Base-by-base conservation (phyloP, 2,113 vertebrate species). In the Sitta europaea region DNA sequence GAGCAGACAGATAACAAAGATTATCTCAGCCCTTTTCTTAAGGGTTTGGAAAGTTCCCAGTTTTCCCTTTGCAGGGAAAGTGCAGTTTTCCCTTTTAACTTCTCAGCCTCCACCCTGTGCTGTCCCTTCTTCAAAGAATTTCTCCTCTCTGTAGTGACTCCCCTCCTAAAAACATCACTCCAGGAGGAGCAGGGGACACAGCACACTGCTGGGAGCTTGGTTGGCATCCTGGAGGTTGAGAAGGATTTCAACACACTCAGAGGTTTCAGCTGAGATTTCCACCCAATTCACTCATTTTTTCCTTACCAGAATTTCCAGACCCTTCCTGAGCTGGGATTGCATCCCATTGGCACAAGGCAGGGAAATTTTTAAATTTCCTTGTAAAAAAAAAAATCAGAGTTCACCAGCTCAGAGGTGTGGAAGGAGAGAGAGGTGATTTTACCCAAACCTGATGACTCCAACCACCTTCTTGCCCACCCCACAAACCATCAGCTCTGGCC, bases 81-180 rank as follows among this genome's bases (percentile, higher is more conserved):
- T n/a, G n/a, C 79, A 61, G 27, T 38, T 84, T n/a, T 35, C 11
- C 21, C 27, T 54, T 84, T 40, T 17, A 53, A 8, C 43, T 51
- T 63, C 47, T 80, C 91, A 66, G 9, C n/a, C 50, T 42, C 18
- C 0, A 0, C 33, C 48, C 42, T 1, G 5, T 28, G 38, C 12
- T 19, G 23, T 63, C 43, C 43, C 33, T 72, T 71, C 47, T 77
- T 77, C 47, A 59, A 14, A 70, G 58, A 36, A 65, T 40, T 74
- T 28, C 27, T 35, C 29, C 43, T 47, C 1, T 0, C 7, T 0
- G 0, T 3, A 16, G 11, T 18, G 36, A 47, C 9, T 45, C 50
- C 23, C 23, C 35, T 68, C 55, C 55, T 42, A 17, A 62, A 89
- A 89, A 16, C 59, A 67, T 23, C 68, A 29, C 58, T 42, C 3